A percentile compares a stretch with the other conserved stretches of the same genome.
These are phyloP conservation scores for Andinoacara biseriatus DNA, from an alignment of 2,113 vertebrate genomes.

Conservation along the genomic window DNA sequence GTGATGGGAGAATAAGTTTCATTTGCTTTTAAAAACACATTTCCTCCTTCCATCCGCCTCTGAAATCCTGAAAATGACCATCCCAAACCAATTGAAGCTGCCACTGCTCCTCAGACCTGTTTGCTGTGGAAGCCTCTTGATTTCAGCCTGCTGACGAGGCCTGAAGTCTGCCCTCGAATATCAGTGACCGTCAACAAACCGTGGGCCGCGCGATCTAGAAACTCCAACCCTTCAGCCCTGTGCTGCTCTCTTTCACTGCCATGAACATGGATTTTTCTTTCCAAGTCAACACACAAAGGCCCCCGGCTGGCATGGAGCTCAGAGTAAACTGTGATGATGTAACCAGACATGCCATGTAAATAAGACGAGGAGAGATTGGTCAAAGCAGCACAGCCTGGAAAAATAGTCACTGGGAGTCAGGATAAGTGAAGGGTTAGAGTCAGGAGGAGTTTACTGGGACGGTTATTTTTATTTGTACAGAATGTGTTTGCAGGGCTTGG, in stretches of 20 bases:
- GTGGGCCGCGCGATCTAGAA: not conserved
- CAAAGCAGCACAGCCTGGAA: conserved; percentile 4
- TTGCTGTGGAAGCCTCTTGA: conserved; percentile 5
- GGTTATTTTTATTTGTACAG: not conserved
- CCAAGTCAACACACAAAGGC: conserved; percentile 49
- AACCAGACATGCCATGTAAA: conserved; percentile 61
- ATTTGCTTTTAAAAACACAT: too few relatives aligned
- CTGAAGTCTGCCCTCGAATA: conserved; percentile 23
- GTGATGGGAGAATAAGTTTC: too few relatives aligned
- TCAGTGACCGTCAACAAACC: conserved; percentile 45
- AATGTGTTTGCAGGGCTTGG: not conserved
- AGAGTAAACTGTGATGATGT: conserved; percentile 55
- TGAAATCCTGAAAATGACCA: not conserved
- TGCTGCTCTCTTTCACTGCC: conserved; percentile 49
- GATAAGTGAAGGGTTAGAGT: not conserved
- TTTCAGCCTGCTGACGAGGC: not conserved
- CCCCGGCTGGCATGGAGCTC: conserved; percentile 37
- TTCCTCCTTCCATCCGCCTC: not conserved
- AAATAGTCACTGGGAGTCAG: not conserved
- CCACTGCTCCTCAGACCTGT: conserved; percentile 20
- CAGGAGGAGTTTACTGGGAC: not conserved
- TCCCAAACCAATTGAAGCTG: conserved; percentile 4
- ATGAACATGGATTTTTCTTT: conserved; percentile 39
- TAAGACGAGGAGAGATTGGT: conserved; percentile 42
- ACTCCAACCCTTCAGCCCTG: conserved; percentile 5